A percentile compares a stretch with the other conserved stretches of the same genome.
Evolutionary conservation across 2,113 vertebrate species (phyloP).

Genomic region (Pelecanoides urinatrix): DNA sequence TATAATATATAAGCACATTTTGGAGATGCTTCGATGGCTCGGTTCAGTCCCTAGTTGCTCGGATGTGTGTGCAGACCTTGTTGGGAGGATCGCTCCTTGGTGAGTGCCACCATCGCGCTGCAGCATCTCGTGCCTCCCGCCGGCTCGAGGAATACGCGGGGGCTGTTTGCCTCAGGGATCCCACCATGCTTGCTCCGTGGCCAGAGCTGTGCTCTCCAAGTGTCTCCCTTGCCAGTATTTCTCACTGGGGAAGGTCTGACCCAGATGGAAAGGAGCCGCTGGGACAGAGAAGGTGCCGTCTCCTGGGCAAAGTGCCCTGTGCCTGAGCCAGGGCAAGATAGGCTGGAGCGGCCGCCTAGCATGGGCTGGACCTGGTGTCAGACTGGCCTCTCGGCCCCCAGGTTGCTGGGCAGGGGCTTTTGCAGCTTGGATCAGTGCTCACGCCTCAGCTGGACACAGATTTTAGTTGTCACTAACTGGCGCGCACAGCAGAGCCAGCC

Average conservation of each 20-base stretch:
- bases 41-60: background rate
- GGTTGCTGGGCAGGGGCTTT: background rate
- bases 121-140: rapidly evolving
- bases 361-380: background rate
- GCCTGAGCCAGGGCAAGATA: background rate
- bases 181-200: rapidly evolving
- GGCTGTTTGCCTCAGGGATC: background rate
- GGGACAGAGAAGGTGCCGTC: background rate
- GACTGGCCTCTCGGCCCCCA: rapidly evolving
- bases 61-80: rapidly evolving
- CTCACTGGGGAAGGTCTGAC: background rate
- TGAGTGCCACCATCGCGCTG: background rate
- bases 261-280: background rate
- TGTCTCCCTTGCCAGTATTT: background rate
- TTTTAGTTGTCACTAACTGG: background rate
- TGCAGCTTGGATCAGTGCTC: background rate
- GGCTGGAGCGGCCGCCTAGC: background rate
- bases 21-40: background rate
- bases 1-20: conserved; percentile 53
- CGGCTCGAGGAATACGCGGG: rapidly evolving
- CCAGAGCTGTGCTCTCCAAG: background rate
- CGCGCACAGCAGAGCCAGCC: background rate
- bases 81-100: background rate
- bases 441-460: background rate
- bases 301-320: background rate